A percentile compares a stretch with the other conserved stretches of the same genome.
phyloP scores from a whole-genome alignment of 2,888 invertebrate species.

The Anagyrus pseudococci region DNA sequence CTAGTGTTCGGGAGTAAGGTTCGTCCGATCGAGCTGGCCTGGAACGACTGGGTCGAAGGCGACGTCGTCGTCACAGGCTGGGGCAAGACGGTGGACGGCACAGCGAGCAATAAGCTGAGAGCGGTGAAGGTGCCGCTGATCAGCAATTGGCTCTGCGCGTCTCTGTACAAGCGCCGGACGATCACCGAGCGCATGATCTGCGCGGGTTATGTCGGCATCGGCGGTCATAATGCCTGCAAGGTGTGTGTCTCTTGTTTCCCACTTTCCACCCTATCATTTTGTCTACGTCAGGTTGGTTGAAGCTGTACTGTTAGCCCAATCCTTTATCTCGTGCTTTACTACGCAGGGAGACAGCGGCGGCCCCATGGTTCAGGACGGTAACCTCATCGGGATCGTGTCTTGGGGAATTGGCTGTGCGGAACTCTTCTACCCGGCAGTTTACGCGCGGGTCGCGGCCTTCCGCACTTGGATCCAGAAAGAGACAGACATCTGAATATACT shows the following conservation, averaged over 20 bases:
- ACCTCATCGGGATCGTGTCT: slow-evolving; percentile 66
- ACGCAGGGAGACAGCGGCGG: slow-evolving; percentile 69
- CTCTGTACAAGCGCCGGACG: slow-evolving; percentile 50
- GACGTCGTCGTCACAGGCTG: slow-evolving; percentile 54
- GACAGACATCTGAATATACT: slow-evolving; percentile 40
- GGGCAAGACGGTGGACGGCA: slow-evolving; percentile 48
- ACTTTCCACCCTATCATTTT: not conserved
- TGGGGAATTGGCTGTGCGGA: slow-evolving; percentile 68
- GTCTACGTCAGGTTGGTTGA: not conserved
- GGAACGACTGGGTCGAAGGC: slow-evolving; percentile 44
- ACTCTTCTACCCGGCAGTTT: slow-evolving; percentile 66
- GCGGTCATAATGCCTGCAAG: slow-evolving; percentile 68
- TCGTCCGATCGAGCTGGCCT: slow-evolving; percentile 46
- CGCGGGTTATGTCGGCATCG: slow-evolving; percentile 67
- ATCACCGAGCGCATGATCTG: slow-evolving; percentile 68
- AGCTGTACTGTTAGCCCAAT: not conserved
- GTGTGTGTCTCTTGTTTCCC: too few relatives aligned
- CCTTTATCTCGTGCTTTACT: slow-evolving; percentile 15
- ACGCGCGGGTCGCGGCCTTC: slow-evolving; percentile 62
- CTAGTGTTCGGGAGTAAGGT: slow-evolving; percentile 43
- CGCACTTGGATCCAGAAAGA: slow-evolving; percentile 47
- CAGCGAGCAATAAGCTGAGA: slow-evolving; percentile 46
- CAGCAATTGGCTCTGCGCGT: slow-evolving; percentile 45
- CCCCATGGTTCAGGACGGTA: slow-evolving; percentile 64
- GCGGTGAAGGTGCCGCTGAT: slow-evolving; percentile 52